Evolutionary conservation across 2,888 invertebrate species (phyloP), one percentile per base, ranked within the genome.

Genomic region (Hyposoter dolosus): DNA sequence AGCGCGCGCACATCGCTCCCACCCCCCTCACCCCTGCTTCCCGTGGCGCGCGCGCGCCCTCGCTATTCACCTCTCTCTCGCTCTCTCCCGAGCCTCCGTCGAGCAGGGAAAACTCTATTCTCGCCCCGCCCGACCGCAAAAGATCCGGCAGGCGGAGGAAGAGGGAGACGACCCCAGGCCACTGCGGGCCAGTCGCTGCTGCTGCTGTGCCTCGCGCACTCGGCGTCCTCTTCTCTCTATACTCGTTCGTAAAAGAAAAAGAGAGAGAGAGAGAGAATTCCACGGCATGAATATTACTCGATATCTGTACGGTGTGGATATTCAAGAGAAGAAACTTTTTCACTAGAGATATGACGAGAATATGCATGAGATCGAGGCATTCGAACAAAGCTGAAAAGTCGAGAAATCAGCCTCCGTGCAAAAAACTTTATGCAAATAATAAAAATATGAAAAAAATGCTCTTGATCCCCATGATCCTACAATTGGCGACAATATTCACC

Each of bases 1-100:
- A 93, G 90, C 93, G 91, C 88, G 91, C 90, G 89, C 90, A 88
- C 85, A 66, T 80, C 53, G 17, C 23, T 43, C 50, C 81, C 47
- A 40, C 56, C 83, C 60, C 23, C 35, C 63, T 40, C 80, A 71
- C 78, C 75, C 53, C 15, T 75, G 40, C 63, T 69, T 60, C 17
- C 60, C 50, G 50, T 47, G 53, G 50, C 82, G 83, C 80, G 89
- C 90, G 88, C 89, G 87, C 60, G 23, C 23, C 12, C 12, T 12
- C 56, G 12, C 56, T 56, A 4, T 69, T 50, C 15, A 50, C 50
- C 19, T n/a, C 43, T 32, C 40, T 9, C 23, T 3, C 23, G 5
- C 60, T 28, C 28, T 12, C 28, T 5, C 60, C 15, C 60, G 15
- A 60, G 28, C 15, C 28, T 60, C 28, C 12, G 60, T 4, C 60